These are phyloP conservation scores for Seira sanloemensis DNA, from an alignment of 2,888 invertebrate species.

Conservation along the genomic window DNA sequence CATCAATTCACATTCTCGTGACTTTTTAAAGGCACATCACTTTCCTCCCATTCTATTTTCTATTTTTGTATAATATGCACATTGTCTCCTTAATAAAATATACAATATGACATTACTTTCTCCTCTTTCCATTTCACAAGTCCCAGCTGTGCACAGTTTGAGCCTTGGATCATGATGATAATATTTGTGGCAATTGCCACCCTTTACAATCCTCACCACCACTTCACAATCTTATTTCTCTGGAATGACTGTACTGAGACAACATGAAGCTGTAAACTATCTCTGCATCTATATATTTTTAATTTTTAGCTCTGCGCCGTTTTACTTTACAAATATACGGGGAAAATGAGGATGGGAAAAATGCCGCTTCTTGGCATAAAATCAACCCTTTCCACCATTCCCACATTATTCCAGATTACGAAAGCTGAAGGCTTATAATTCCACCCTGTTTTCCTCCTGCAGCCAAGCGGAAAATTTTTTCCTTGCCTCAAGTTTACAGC, in stretches of 20 bases:
- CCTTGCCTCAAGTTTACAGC: too few relatives aligned
- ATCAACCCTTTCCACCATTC: background rate
- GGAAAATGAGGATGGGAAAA: background rate
- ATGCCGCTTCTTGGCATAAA: background rate
- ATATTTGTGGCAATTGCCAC: conserved; percentile 20
- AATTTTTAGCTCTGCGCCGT: background rate
- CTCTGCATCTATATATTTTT: background rate
- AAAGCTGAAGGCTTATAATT: background rate
- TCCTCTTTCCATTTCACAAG: background rate
- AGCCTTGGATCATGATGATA: background rate
- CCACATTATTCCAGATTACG: background rate
- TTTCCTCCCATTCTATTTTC: conserved; percentile 12
- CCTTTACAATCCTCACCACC: conserved; percentile 10
- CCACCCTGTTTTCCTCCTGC: background rate
- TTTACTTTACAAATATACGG: background rate
- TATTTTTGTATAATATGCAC: conserved; percentile 9
- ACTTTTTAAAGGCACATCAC: conserved; percentile 10
- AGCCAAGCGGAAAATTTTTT: background rate
- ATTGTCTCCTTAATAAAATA: conserved; percentile 11
- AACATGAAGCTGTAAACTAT: background rate
- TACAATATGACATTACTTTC: conserved; percentile 3
- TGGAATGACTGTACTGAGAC: too few relatives aligned
- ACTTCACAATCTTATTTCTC: too few relatives aligned
- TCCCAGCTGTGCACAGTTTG: conserved; percentile 11
- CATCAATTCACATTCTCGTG: background rate